Conservation (phyloP, 2,797 vertebrate genomes). For the Sebastes hopkinsi region DNA sequence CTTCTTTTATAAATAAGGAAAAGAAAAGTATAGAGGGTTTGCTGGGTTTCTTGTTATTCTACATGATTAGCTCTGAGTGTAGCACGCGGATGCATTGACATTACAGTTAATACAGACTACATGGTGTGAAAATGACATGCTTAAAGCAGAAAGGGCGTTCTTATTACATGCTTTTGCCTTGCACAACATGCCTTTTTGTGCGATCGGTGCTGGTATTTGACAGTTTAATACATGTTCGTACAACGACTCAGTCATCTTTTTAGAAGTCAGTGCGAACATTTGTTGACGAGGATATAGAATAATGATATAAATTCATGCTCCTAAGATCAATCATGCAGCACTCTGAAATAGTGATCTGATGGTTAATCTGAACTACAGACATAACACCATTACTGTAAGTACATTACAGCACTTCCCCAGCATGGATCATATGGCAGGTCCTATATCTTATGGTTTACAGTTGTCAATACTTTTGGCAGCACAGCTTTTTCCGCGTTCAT, state of each 20-base stretch:
- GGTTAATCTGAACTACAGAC: conserved; percentile 43
- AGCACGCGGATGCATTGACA: too few species aligned
- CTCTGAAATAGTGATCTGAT: conserved; percentile 1
- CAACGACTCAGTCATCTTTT: not conserved
- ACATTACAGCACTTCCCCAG: conserved; percentile 52
- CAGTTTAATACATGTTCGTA: not conserved
- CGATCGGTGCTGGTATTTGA: not conserved
- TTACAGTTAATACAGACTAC: too few species aligned
- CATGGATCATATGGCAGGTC: conserved; percentile 34
- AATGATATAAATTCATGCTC: not conserved
- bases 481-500: not conserved
- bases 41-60: too few species aligned
- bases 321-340: not conserved
- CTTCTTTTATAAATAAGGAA: too few species aligned
- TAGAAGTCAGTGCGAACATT: conserved; percentile 1
- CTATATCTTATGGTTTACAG: conserved; percentile 7
- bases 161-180: not conserved
- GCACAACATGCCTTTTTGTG: not conserved
- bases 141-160: too few species aligned
- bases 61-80: too few species aligned
- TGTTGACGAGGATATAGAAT: not conserved
- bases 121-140: too few species aligned
- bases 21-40: too few species aligned
- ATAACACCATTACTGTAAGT: conserved; percentile 55
- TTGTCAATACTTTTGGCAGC: conserved; percentile 34